These are phyloP conservation scores for Lagopus muta DNA, from an alignment of 2,113 vertebrate species.

Conservation along the genomic window DNA sequence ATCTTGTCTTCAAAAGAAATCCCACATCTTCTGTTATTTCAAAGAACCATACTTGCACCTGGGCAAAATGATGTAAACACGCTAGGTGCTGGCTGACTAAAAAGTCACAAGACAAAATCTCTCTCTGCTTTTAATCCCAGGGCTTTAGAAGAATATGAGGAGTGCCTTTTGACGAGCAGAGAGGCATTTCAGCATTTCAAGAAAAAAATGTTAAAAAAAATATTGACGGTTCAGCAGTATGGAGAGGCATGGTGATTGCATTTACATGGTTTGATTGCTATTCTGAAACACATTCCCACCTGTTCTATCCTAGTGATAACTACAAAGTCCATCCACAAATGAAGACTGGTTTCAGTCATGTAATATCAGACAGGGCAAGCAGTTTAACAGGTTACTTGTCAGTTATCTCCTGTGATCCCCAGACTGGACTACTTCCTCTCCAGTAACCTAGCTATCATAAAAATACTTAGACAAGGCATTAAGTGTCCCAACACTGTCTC, in stretches of 20 bases:
- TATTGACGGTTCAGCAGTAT: neutral
- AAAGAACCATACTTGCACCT: constrained; percentile 51
- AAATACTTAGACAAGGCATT: neutral
- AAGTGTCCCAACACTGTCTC: neutral
- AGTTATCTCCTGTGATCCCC: neutral
- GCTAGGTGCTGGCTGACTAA: constrained; percentile 29
- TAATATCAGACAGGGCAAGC: neutral
- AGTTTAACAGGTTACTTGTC: neutral
- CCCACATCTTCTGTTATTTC: constrained; percentile 51
- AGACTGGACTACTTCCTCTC: neutral
- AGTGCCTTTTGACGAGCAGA: neutral
- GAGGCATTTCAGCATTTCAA: neutral
- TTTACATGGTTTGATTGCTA: neutral
- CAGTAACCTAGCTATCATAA: neutral
- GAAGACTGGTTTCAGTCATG: neutral
- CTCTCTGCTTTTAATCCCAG: neutral
- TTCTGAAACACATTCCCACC: neutral
- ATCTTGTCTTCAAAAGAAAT: constrained; percentile 64
- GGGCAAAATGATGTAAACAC: constrained; percentile 28
- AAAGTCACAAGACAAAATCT: constrained; percentile 7
- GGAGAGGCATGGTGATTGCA: fast-evolving
- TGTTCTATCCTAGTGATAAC: neutral
- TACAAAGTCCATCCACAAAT: neutral
- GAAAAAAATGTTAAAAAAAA: neutral
- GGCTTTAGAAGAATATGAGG: neutral